Conservation (phyloP, 1,140 invertebrate genomes). For the Apis laboriosa region DNA sequence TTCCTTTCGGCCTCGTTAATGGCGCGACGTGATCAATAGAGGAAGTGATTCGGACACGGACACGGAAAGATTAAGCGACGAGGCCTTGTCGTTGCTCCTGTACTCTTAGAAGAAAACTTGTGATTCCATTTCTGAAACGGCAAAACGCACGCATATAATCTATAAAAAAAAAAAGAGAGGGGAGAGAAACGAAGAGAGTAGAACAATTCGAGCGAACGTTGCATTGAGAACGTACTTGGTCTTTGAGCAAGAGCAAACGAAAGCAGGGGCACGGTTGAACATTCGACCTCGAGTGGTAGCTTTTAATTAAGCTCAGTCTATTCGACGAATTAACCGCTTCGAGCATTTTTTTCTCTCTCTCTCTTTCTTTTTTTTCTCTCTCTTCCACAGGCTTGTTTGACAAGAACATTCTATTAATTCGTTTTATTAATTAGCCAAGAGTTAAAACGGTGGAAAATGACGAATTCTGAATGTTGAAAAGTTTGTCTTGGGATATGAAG, state of each 20-base stretch:
- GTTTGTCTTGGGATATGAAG: too few relatives aligned
- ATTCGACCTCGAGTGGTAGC: slow-evolving; percentile 12
- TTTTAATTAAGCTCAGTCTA: slow-evolving; percentile 31
- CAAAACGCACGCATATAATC: neutral
- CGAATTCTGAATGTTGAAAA: neutral
- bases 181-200: too few relatives aligned
- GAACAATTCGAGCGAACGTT: slow-evolving; percentile 2
- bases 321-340: slow-evolving; percentile 21
- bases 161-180: neutral
- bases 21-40: slow-evolving; percentile 20
- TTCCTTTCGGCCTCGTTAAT: slow-evolving; percentile 13
- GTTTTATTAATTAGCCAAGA: slow-evolving; percentile 1
- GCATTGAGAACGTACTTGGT: neutral
- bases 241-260: slow-evolving; percentile 5
- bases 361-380: neutral
- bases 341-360: neutral
- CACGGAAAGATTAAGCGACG: neutral
- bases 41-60: slow-evolving; percentile 3
- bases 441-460: neutral
- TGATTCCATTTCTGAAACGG: neutral
- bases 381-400: neutral
- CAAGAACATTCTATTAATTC: slow-evolving; percentile 8
- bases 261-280: neutral
- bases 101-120: neutral
- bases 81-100: neutral